These are phyloP conservation scores for Andrena flavipes DNA, from an alignment of 2,888 invertebrate species.

Conservation along the genomic window DNA sequence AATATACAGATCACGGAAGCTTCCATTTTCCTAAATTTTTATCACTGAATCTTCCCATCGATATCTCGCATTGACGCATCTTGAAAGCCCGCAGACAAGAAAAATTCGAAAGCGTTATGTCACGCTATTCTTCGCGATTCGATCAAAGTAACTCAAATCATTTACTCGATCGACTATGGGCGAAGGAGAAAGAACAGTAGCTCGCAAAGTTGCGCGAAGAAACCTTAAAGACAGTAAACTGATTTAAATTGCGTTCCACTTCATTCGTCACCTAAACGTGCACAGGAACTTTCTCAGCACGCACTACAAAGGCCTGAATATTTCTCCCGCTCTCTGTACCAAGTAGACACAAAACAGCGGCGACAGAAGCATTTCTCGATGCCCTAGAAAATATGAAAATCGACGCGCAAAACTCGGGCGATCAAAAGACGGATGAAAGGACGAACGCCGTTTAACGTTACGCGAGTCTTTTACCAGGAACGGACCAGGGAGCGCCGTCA, in stretches of 20 bases:
- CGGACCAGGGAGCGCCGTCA: not conserved
- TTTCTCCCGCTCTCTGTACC: not conserved
- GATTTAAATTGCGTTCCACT: slow-evolving; percentile 12
- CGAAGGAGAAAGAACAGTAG: not conserved
- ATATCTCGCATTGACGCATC: too few species aligned
- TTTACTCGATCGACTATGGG: too few species aligned
- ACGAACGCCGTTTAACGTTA: too few species aligned
- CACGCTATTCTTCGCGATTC: too few species aligned
- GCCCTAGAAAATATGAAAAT: slow-evolving; percentile 20
- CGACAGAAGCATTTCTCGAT: not conserved
- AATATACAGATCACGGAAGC: too few species aligned
- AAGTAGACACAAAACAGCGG: not conserved
- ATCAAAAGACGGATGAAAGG: not conserved
- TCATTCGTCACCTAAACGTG: not conserved
- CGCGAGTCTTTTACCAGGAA: not conserved
- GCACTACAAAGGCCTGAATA: not conserved
- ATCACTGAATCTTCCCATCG: too few species aligned
- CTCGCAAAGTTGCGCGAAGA: not conserved
- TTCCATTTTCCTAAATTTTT: too few species aligned
- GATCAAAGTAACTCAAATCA: too few species aligned
- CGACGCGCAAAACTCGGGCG: slow-evolving; percentile 1
- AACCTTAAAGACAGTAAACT: not conserved
- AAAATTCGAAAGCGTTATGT: too few species aligned
- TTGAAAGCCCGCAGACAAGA: too few species aligned
- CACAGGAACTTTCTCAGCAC: not conserved